Evolutionary conservation across 1,140 invertebrate species (phyloP).

Genomic region (Colletes latitarsis): DNA sequence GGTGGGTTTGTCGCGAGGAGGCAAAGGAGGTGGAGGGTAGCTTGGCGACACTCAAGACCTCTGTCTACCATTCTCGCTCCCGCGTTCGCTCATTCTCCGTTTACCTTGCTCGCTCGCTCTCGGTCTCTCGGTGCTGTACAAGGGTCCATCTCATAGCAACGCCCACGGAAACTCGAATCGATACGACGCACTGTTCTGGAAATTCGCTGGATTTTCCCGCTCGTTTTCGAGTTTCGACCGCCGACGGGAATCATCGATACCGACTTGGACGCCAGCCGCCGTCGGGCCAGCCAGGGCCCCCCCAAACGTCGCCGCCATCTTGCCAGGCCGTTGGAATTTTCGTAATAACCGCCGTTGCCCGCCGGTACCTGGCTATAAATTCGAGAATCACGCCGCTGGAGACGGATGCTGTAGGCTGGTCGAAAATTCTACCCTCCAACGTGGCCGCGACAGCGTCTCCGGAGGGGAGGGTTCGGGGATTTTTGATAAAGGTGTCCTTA

Average conservation of each 20-base stretch:
- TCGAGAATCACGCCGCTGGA: conserved; percentile 30
- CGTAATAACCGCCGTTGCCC: not conserved
- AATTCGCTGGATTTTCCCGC: conserved; percentile 77
- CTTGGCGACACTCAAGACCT: conserved; percentile 81
- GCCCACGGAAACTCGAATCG: conserved; percentile 81
- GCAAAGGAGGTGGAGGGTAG: conserved; percentile 75
- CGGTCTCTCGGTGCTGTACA: conserved; percentile 72
- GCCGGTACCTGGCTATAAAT: conserved; percentile 17
- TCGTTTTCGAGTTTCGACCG: conserved; percentile 73
- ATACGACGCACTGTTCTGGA: conserved; percentile 80
- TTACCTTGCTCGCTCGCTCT: conserved; percentile 40
- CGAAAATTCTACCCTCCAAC: conserved; percentile 16
- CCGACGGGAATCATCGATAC: conserved; percentile 2
- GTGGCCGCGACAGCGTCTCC: not conserved
- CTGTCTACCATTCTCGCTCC: conserved; percentile 53
- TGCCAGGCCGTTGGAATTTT: conserved; percentile 42
- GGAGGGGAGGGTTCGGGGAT: not conserved
- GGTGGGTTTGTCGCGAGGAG: conserved; percentile 63
- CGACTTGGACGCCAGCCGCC: not conserved
- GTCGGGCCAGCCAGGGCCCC: too few relatives aligned
- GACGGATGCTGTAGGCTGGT: too few relatives aligned
- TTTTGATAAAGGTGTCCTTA: conserved; percentile 56
- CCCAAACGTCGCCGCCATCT: not conserved
- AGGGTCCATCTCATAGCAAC: conserved; percentile 82
- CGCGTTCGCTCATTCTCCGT: conserved; percentile 29